Percentiles rank a stretch among this genome's conserved stretches.
Evolutionary conservation across 2,888 invertebrate genomes (phyloP).

Genomic region (Desoria tigrina): DNA sequence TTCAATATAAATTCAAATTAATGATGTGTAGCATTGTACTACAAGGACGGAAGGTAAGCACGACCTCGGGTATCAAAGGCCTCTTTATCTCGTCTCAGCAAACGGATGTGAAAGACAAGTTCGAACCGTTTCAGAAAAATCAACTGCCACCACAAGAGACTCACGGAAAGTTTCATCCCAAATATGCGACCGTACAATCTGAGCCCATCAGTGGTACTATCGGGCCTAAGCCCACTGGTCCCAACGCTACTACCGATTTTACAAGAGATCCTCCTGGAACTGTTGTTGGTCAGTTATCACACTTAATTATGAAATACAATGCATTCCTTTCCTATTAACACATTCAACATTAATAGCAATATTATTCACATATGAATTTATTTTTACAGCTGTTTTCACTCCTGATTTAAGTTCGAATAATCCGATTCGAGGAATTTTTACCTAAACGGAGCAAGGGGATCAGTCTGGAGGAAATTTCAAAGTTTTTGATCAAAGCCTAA

Average conservation of each 20-base stretch:
- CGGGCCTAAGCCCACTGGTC: background rate
- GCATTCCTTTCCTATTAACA: no score
- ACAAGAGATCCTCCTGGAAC: background rate
- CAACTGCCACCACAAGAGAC: background rate
- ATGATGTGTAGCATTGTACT: background rate
- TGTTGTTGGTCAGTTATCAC: background rate
- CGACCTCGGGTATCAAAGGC: background rate
- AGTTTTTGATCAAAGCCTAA: background rate
- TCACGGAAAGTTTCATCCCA: background rate
- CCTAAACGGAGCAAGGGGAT: background rate
- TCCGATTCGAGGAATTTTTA: background rate
- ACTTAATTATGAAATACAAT: no score
- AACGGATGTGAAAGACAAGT: background rate
- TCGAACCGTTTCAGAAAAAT: background rate
- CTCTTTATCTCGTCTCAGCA: background rate
- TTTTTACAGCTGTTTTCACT: no score
- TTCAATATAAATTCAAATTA: no score
- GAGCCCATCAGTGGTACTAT: background rate
- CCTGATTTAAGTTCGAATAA: no score
- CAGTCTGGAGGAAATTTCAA: background rate
- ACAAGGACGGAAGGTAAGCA: background rate
- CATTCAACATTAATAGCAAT: no score
- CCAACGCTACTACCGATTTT: background rate
- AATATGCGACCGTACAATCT: background rate
- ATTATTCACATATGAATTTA: no score